Evolutionary conservation across 2,888 invertebrate genomes (phyloP).

Genomic region (Dynastes grantii): DNA sequence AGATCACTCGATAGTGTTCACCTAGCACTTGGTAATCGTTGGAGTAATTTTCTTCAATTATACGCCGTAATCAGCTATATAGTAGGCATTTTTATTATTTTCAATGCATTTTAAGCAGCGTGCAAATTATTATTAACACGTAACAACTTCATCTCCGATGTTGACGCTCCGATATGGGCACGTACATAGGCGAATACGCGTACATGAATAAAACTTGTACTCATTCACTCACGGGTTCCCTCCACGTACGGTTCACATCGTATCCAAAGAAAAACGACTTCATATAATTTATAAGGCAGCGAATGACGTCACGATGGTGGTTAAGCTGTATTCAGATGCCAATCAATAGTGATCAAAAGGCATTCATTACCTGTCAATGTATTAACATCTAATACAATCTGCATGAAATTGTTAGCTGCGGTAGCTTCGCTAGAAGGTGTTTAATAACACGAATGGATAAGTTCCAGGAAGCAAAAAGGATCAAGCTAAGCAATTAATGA

Average conservation of each 20-base stretch:
- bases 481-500: background rate
- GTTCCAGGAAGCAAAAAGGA: too few relatives aligned
- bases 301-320: constrained; percentile 56
- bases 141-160: constrained; percentile 49
- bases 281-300: constrained; percentile 24
- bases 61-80: constrained; percentile 45
- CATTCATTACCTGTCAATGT: constrained; percentile 59
- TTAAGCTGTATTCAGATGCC: constrained; percentile 57
- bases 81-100: constrained; percentile 45
- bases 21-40: constrained; percentile 48
- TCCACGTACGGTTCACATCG: background rate
- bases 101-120: constrained; percentile 51
- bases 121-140: constrained; percentile 50
- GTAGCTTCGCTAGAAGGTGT: background rate
- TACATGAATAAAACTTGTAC: background rate
- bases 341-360: constrained; percentile 60
- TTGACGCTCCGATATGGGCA: background rate
- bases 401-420: background rate
- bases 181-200: background rate
- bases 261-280: background rate
- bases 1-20: constrained; percentile 51
- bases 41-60: constrained; percentile 50
- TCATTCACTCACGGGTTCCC: background rate
- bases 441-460: background rate
- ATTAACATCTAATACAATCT: constrained; percentile 49